phyloP scores from a whole-genome alignment of 2,113 vertebrate genomes.

The Anser cygnoides region DNA sequence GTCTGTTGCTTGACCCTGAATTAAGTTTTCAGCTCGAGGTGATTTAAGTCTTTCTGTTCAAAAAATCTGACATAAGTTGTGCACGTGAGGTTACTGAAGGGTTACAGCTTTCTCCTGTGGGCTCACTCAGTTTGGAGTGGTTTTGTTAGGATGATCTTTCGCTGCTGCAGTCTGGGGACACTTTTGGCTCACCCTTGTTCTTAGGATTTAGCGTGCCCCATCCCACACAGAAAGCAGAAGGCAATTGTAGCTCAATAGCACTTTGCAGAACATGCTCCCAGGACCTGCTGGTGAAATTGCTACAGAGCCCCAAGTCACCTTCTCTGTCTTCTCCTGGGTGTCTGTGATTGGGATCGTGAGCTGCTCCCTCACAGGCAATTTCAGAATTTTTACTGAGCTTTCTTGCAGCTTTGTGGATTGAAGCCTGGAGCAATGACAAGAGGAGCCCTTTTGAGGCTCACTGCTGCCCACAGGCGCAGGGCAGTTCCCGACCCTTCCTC shows the following conservation, averaged over 20 bases:
- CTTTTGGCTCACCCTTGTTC: background rate
- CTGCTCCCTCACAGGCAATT: background rate
- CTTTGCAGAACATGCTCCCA: background rate
- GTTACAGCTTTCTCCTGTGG: background rate
- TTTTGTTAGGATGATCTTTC: background rate
- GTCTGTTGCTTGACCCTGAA: background rate
- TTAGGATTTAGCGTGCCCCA: fast-evolving
- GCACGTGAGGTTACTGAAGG: background rate
- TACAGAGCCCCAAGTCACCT: background rate
- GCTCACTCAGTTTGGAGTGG: background rate
- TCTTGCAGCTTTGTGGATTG: background rate
- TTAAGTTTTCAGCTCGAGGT: slow-evolving; percentile 3
- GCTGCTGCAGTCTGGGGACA: background rate
- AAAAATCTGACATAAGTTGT: background rate
- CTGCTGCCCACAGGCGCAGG: fast-evolving
- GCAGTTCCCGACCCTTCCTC: background rate
- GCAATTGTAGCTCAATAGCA: background rate
- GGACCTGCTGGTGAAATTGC: fast-evolving
- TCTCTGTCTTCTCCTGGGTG: background rate
- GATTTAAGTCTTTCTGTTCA: background rate
- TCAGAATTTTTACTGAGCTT: background rate
- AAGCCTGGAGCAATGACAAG: background rate
- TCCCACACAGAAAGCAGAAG: background rate
- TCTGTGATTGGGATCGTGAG: background rate
- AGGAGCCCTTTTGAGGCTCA: background rate